phyloP scores from a whole-genome alignment of 2,888 invertebrate genomes.

The Hirtodrosophila confusa region DNA sequence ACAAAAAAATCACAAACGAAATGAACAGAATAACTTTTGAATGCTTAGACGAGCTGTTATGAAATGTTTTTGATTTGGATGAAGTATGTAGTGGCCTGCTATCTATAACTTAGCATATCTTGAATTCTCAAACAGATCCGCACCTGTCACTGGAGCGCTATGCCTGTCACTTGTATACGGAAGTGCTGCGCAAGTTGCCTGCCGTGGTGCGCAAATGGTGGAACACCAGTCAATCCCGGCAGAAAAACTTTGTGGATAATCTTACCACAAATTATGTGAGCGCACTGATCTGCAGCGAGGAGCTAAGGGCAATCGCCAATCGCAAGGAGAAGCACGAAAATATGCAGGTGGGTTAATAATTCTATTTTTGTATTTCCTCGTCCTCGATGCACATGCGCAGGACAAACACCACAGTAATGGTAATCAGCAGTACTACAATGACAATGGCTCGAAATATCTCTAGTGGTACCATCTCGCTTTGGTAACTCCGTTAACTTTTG shows the following conservation, averaged over 20 bases:
- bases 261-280: conserved; percentile 89
- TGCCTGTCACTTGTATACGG: conserved; percentile 88
- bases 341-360: conserved; percentile 85
- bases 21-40: not conserved
- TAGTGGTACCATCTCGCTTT: conserved; percentile 47
- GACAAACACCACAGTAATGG: conserved; percentile 46
- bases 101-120: conserved; percentile 1
- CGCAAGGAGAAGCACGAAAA: conserved; percentile 87
- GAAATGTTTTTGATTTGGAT: not conserved
- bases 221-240: conserved; percentile 87
- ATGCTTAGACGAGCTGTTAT: conserved; percentile 1
- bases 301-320: conserved; percentile 86
- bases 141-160: conserved; percentile 80
- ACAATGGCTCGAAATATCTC: conserved; percentile 63
- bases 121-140: conserved; percentile 49
- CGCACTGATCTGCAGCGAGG: conserved; percentile 87
- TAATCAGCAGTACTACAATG: conserved; percentile 45
- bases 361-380: not conserved
- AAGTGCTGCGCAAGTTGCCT: conserved; percentile 88
- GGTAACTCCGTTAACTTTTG: not conserved
- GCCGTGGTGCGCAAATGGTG: conserved; percentile 92
- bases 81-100: conserved; percentile 25
- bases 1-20: conserved; percentile 23
- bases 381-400: conserved; percentile 39
- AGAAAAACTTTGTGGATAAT: conserved; percentile 88